These are phyloP conservation scores for Brachionus manjavacas DNA, from an alignment of 1,140 invertebrate genomes.

Conservation along the genomic window DNA sequence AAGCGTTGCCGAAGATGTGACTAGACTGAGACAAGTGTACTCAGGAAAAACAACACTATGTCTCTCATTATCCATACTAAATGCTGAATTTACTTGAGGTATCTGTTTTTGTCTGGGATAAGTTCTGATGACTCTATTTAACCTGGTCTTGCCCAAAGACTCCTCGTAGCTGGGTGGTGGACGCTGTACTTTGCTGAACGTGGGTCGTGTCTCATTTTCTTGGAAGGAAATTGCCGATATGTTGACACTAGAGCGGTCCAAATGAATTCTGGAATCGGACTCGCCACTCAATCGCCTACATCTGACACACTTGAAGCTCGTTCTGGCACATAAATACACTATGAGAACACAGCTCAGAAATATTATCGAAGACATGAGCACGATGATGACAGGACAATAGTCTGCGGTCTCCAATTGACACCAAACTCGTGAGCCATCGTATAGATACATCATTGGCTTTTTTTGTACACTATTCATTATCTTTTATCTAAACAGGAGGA, in stretches of 20 bases:
- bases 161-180: constrained; percentile 2
- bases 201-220: not conserved
- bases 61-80: not conserved
- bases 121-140: not conserved
- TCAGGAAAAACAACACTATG: not conserved
- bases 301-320: not conserved
- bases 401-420: not conserved
- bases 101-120: not conserved
- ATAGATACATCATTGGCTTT: not conserved
- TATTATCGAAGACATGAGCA: not conserved
- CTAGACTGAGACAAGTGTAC: not conserved
- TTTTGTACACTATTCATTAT: not conserved
- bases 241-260: not conserved
- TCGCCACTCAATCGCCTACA: not conserved
- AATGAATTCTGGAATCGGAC: not conserved
- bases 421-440: not conserved
- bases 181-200: not conserved
- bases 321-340: not conserved
- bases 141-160: not conserved
- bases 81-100: not conserved
- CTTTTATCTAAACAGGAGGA: not conserved
- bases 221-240: not conserved
- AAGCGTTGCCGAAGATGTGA: not conserved
- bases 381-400: not conserved
- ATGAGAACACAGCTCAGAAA: not conserved